These are phyloP conservation scores for Siderastrea radians DNA, from an alignment of 92 coral and sea anemone species.

Conservation along the genomic window DNA sequence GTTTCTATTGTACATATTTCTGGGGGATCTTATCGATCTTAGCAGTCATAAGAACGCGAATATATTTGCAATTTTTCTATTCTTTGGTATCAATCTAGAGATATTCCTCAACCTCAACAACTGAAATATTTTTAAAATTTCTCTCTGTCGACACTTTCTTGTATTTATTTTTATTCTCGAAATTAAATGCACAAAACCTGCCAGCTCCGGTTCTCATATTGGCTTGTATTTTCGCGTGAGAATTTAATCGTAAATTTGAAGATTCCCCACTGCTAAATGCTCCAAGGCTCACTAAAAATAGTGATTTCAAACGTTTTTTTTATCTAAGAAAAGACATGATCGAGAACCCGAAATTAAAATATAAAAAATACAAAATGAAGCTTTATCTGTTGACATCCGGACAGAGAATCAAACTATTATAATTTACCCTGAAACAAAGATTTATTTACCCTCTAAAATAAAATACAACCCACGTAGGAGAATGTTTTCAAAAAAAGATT, in stretches of 20 bases:
- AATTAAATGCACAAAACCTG: slow-evolving; percentile 29
- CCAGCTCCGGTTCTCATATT: slow-evolving; percentile 9
- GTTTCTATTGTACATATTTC: slow-evolving; percentile 18
- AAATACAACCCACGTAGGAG: slow-evolving; percentile 40
- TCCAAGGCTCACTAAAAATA: neutral
- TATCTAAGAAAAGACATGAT: neutral
- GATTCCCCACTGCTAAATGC: neutral
- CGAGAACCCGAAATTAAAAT: neutral
- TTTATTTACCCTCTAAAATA: slow-evolving; percentile 49
- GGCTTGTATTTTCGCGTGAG: slow-evolving; percentile 15
- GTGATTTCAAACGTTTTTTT: neutral
- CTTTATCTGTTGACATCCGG: slow-evolving; percentile 53
- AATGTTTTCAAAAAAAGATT: slow-evolving; percentile 31
- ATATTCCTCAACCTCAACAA: slow-evolving; percentile 14
- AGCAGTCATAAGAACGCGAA: slow-evolving; percentile 11
- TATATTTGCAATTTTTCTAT: slow-evolving; percentile 26
- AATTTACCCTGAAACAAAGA: slow-evolving; percentile 45
- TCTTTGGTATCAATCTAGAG: slow-evolving; percentile 19
- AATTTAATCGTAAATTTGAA: neutral
- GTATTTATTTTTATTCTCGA: slow-evolving; percentile 27
- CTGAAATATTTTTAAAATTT: slow-evolving; percentile 9
- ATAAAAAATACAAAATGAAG: neutral
- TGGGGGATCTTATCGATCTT: slow-evolving; percentile 7
- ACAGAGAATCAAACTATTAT: slow-evolving; percentile 39
- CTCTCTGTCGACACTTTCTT: slow-evolving; percentile 2